Evolutionary conservation across 2,113 vertebrate species (phyloP), one percentile per base, ranked within the genome.

Genomic region (Aptenodytes forsteri): DNA sequence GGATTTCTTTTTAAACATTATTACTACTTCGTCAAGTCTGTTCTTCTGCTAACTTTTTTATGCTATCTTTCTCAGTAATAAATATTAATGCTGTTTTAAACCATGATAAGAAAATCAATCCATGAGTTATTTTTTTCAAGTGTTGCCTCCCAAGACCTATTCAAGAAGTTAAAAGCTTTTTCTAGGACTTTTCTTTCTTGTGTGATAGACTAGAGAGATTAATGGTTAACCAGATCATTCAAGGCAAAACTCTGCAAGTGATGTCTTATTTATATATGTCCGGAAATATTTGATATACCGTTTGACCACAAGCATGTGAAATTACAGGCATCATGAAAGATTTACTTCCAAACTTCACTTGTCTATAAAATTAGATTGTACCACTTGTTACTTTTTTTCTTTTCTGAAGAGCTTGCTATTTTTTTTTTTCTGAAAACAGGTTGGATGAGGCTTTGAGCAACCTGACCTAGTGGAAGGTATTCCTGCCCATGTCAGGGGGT

Each of bases 41-140:
- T 84, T 96, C 65, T 95, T 91, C 38, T 88, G 55, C 64, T 83
- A 26, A 47, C 10, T 55, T 95, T 96, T 95, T 92, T 44, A 75
- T 89, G 14, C 15, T 54, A 44, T 89, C 12, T 92, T 97, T 72
- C 92, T 97, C 87, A 97, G 82, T 73, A 97, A 98, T 98, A 97
- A 97, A 98, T 98, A 98, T 97, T 98, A 98, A 98, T 97, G 47
- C 52, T 97, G 89, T 97, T 98, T 98, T 91, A 97, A 98, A 95
- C 65, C 36, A 65, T 97, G 89, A 97, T 97, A 96, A 96, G 67
- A 98, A 98, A 98, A 98, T 98, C 97, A 98, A 97, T 98, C 54
- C 54, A 42, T 32, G 78, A 71, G 32, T n/a, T 76, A 14, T 91
- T 93, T 95, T 93, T 96, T 95, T 83, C 55, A 85, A 69, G 15